Conservation (phyloP, 2,113 vertebrate species). For the Toxotes jaculatrix region DNA sequence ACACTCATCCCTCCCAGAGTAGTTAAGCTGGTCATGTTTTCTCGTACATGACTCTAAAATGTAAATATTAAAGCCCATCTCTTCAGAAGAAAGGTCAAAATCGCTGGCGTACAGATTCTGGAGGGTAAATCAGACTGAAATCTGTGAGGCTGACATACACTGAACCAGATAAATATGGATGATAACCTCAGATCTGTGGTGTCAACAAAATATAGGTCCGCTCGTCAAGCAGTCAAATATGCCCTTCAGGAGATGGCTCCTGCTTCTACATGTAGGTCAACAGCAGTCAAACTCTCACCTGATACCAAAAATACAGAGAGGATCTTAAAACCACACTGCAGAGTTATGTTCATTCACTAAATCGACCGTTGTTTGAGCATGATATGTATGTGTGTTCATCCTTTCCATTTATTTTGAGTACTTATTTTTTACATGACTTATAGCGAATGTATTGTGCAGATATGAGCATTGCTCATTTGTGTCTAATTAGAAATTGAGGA, state of each 20-base stretch:
- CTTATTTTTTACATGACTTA: background rate
- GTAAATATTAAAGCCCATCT: background rate
- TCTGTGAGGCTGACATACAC: background rate
- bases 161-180: constrained; percentile 23
- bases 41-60: background rate
- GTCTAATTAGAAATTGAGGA: constrained; percentile 33
- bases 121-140: constrained; percentile 15
- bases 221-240: constrained; percentile 24
- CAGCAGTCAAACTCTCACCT: constrained; percentile 14
- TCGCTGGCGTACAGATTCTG: background rate
- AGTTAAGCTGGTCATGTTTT: background rate
- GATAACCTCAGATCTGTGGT: background rate
- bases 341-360: background rate
- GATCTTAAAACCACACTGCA: background rate
- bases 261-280: constrained; percentile 13
- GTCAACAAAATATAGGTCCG: constrained; percentile 6
- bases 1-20: too few relatives aligned
- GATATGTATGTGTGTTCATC: background rate
- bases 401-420: background rate
- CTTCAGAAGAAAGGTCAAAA: background rate
- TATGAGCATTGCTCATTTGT: constrained; percentile 17
- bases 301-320: background rate
- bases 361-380: background rate
- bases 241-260: background rate
- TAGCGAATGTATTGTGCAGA: background rate